Conservation (phyloP, 2,888 invertebrate species). For the Apamea monoglypha region DNA sequence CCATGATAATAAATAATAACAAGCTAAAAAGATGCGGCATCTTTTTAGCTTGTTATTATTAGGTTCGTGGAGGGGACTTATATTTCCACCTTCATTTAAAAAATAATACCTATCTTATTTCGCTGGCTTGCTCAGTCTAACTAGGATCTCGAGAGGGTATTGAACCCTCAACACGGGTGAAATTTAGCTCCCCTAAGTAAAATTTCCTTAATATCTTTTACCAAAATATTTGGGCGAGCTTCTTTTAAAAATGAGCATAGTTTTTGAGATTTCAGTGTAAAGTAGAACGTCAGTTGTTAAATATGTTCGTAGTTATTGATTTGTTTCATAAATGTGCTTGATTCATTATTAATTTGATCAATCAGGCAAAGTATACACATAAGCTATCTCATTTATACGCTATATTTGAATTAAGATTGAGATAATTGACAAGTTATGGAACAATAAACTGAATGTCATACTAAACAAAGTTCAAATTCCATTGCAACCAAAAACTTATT, state of each 20-base stretch:
- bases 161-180: conserved; percentile 37
- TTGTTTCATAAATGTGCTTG: neutral
- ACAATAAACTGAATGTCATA: neutral
- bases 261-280: neutral
- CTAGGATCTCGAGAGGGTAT: conserved; percentile 26
- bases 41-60: conserved; percentile 40
- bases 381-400: neutral
- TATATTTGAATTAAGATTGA: too few relatives aligned
- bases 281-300: neutral
- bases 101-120: conserved; percentile 45
- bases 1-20: too few relatives aligned
- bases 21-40: too few relatives aligned
- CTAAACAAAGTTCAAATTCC: neutral
- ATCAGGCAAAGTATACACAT: neutral
- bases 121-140: conserved; percentile 37
- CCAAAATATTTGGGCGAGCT: conserved; percentile 13
- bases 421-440: too few relatives aligned
- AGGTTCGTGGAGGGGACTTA: conserved; percentile 21
- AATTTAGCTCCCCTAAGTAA: conserved; percentile 31
- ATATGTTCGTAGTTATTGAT: neutral
- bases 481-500: neutral
- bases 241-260: conserved; percentile 11
- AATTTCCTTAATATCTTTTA: conserved; percentile 19
- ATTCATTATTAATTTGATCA: neutral
- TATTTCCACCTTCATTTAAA: conserved; percentile 48